Base-by-base conservation (phyloP, 1,140 invertebrate genomes). In the Dendroctonus ponderosae region DNA sequence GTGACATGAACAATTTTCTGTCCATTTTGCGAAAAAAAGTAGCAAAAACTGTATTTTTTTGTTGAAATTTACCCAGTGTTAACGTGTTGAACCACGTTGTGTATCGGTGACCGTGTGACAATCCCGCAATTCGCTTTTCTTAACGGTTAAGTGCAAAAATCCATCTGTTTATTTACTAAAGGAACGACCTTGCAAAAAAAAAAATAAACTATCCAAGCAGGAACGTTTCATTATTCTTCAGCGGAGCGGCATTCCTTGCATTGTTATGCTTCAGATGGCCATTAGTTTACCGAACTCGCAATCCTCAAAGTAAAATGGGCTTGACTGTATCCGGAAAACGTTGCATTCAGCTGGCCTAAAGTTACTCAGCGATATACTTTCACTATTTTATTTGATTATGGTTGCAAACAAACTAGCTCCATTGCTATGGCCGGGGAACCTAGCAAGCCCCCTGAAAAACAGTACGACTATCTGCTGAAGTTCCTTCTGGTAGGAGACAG, bases 401-500 rank as follows among this genome's bases (percentile, higher is more conserved):
- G 66, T 68, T 68, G 41, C 53, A 41, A 44, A 44, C 60, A 54
- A 53, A 52, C 46, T 15, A 40, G 15, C 12, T 57, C 64, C 63
- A 68, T 61, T 77, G 72, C 67, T 75, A 79, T 79, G 78, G 76
- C 77, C 74, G 77, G 76, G 73, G 78, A 79, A 67, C 74, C 65
- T 64, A 62, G 71, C 65, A 75, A 75, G 70, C 77, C 77, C 38
- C 76, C 76, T 53, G 77, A 77, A 73, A 96, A 96, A 81, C 90
- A 93, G 66, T 96, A 98, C 83, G 95, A 98, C 82, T 98, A 97
- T 80, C 82, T 97, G 67, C 82, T 98, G 64, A 98, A 98, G 82
- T 97, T 98, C 77, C 82, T 98, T 39, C 82, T 98, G 51, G 96
- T 98, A 57, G 96, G 96, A 62, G 96, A 99, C 81, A 96, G 93